Base-by-base conservation (phyloP, 2,888 invertebrate genomes). In the Cheilosia urbana region DNA sequence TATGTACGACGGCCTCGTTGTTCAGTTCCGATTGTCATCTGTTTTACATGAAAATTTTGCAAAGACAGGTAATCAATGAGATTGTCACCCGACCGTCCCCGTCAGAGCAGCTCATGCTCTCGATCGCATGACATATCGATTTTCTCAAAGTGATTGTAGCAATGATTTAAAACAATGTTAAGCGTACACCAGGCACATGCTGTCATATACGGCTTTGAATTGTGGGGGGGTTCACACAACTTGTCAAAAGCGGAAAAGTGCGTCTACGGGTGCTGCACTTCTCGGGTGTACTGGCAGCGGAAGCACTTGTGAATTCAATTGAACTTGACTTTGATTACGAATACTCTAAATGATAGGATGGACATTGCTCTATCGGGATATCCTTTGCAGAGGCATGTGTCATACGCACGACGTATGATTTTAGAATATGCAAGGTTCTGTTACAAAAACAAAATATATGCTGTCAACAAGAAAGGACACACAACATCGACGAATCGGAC, bases 21-120 rank as follows among this genome's bases (percentile, higher is more conserved):
- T 47, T 19, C 47, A 47, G 19, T 47, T 47, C 47, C 47, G 47
- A 47, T 47, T 47, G 47, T 47, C 69, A 78, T 69, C 63, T 78
- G 49, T 21, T 62, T 30, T 71, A 63, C 68, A 69, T 77, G 63
- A n/a, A 78, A 47, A 71, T 78, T 66, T 58, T 58, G 79, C 73
- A 49, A 78, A 65, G 65, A 47, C 60, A 53, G 79, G 66, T 79
- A 79, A 79, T 79, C 72, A 79, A 72, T 49, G 58, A 71, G 58
- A 62, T 47, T 63, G 21, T 19, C 51, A 40, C 24, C 24, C 24
- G 24, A n/a, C n/a, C 17, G 37, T 19, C 13, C 37, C 37, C 37
- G 13, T 13, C 37, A 13, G 17, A 30, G n/a, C 17, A 3, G 2
- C 47, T 19, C 17, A 17, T 47, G 47, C 47, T 47, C 40, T 19